Evolutionary conservation across 2,888 invertebrate species (phyloP), one percentile per base, ranked within the genome.

Genomic region (Phania funesta): DNA sequence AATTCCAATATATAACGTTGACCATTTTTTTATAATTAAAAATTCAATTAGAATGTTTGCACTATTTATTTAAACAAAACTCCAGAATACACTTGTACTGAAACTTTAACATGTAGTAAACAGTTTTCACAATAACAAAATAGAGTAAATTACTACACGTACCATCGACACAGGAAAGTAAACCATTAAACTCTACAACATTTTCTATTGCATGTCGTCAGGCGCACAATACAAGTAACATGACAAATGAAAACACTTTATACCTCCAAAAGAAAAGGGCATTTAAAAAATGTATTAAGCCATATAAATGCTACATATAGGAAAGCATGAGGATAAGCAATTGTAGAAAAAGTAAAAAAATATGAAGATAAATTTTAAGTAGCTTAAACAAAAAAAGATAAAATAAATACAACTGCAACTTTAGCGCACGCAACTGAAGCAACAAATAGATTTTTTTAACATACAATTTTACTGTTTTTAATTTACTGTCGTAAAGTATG

Each of bases 161-260:
- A n/a, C n/a, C n/a, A n/a, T n/a, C n/a, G n/a, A n/a, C n/a, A n/a
- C n/a, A 35, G 11, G 41, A 41, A 52, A 26, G 8, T 18, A 26
- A 64, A 46, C 13, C 41, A 54, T 26, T 46, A 56, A 56, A 70
- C 56, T 56, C 3, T 46, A 67, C 35, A 35, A 54, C 50, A 67
- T 52, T 77, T 67, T n/a, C 60, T 50, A 75, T 75, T 64, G 75
- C 80, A 80, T 80, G 75, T 80, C 75, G 62, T 80, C 75, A 80
- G 80, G 80, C 75, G 29, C 70, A 50, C 48, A 79, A 52, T 9
- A 58, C 41, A 62, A 50, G 20, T 38, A 9, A 60, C 38, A 71
- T 56, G 56, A 56, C 56, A 56, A 56, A 70, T 60, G 26, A 41
- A 44, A 29, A 13, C 3, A 18, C 7, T 20, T 6, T 11, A 41